Base-by-base conservation (phyloP, 1,140 invertebrate species). In the Hycleus phaleratus region DNA sequence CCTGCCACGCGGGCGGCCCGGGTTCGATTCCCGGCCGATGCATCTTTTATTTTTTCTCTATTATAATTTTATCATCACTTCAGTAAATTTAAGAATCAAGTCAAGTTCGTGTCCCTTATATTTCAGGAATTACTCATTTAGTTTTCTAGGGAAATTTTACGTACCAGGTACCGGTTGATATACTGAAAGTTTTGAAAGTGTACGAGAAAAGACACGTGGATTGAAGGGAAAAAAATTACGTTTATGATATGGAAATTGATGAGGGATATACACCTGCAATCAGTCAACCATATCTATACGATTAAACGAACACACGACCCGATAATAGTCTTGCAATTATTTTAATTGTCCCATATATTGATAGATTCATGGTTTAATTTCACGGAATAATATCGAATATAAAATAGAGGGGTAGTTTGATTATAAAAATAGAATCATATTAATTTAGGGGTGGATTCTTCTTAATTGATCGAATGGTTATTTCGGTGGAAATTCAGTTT, bases 1-100 rank as follows among this genome's bases (percentile, higher is more conserved):
- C 71, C 71, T 73, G 70, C 71, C 71, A 73, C 70, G 71, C 71
- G 70, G 71, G 70, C 70, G 71, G 64, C 65, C 71, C 71, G 71
- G 71, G 71, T 73, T 73, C 70, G 71, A 73, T 73, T 73, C 71
- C 71, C 71, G 69, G 69, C 67, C 69, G 67, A 70, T 70, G 69
- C 69, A 71, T 32, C 7, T 32, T 7, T 32, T 32, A 32, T 32
- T 32, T 32, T 32, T 1, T 32, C 26, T 32, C 2, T 7, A 1
- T 32, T 32, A 0, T 32, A 5, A 5, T 32, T 32, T 32, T 32
- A 32, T 32, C 32, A 32, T 32, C 32, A 7, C 32, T 32, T 32
- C 7, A 32, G 3, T 18, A 18, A 18, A 18, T 18, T 18, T 18
- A 18, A 18, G 18, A 18, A 18, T 18, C 18, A 18, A 18, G 18